A percentile compares a stretch with the other conserved stretches of the same genome.
Conservation (phyloP, 2,113 vertebrate species). For the Hiodon tergisus region DNA sequence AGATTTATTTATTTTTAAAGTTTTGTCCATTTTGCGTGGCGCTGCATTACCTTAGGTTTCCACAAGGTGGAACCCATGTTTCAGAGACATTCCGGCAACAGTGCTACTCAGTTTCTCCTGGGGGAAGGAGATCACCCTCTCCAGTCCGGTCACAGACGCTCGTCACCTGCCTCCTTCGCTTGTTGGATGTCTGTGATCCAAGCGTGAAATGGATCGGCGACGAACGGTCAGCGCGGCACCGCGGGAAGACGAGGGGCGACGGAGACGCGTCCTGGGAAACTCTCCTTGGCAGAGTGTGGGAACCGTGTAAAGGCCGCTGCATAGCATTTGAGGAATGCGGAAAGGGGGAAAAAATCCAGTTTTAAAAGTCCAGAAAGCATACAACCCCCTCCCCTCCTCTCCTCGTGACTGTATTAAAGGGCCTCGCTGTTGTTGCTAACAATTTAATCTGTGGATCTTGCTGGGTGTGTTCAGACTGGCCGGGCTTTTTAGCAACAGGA, state of each 20-base stretch:
- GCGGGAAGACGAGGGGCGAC: not conserved
- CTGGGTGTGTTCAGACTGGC: slow-evolving; percentile 8
- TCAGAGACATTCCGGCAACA: not conserved
- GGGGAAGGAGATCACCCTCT: not conserved
- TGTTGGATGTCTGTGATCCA: not conserved
- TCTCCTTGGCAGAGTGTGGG: slow-evolving; percentile 9
- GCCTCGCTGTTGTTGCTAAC: not conserved
- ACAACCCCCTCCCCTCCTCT: not conserved
- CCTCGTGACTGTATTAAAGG: not conserved
- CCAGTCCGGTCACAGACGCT: not conserved
- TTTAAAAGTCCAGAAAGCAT: not conserved
- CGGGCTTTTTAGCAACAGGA: not conserved
- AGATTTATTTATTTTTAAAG: not conserved
- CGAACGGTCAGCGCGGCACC: slow-evolving; percentile 1
- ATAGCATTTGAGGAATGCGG: slow-evolving; percentile 5
- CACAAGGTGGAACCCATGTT: slow-evolving; percentile 44
- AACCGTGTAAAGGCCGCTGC: slow-evolving; percentile 5
- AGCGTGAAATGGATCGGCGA: slow-evolving; percentile 16
- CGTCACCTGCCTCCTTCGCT: slow-evolving; percentile 8
- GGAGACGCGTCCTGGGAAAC: slow-evolving; percentile 3
- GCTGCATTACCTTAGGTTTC: slow-evolving; percentile 11
- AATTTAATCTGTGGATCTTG: slow-evolving; percentile 7
- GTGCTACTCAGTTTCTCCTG: not conserved
- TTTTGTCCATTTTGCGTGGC: not conserved
- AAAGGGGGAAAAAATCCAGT: not conserved